Evolutionary conservation across 2,113 vertebrate species (phyloP), one percentile per base, ranked within the genome.

Genomic region (Cyanoramphus novaezelandiae): DNA sequence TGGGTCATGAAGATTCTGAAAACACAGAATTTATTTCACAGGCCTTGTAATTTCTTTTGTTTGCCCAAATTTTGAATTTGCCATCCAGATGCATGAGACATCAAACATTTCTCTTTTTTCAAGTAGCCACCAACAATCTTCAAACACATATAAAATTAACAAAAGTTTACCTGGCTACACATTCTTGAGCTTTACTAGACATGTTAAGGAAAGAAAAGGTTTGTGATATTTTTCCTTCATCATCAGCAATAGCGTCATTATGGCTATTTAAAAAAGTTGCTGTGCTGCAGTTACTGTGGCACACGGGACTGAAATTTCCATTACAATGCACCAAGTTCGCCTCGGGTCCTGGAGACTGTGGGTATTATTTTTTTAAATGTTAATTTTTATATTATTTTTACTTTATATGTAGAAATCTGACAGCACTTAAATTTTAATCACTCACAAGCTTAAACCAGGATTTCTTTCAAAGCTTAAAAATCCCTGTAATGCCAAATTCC

Each of bases 371-470:
- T 96, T 96, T 97, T 59, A 92, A 96, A 95, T 97, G 93, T 94
- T 97, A 97, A 96, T 97, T 95, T 97, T 94, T 93, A 91, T 97
- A 93, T 96, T 97, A 95, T 93, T 97, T 95, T 95, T 93, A 95
- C 79, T 95, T 90, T 72, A 84, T 92, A 84, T 70, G 86, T 96
- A 90, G 82, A 93, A 92, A 93, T 90, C 82, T 97, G 91, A 91
- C 86, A 95, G 94, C 69, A 92, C 70, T 93, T 95, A 94, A 72
- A 94, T 94, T 96, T 97, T 96, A 96, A 97, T 95, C 95, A 96
- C 92, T 88, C 86, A 69, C 62, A 49, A 93, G 41, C 86, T 87
- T 95, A 95, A 96, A 91, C 86, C 83, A 79, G 46, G 83, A 82
- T 93, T 95, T 91, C 92, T 96, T 96, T 95, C 92, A 96, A 96